Evolutionary conservation across 2,113 vertebrate species (phyloP), one percentile per base, ranked within the genome.

Genomic region (Protobothrops mucrosquamatus): DNA sequence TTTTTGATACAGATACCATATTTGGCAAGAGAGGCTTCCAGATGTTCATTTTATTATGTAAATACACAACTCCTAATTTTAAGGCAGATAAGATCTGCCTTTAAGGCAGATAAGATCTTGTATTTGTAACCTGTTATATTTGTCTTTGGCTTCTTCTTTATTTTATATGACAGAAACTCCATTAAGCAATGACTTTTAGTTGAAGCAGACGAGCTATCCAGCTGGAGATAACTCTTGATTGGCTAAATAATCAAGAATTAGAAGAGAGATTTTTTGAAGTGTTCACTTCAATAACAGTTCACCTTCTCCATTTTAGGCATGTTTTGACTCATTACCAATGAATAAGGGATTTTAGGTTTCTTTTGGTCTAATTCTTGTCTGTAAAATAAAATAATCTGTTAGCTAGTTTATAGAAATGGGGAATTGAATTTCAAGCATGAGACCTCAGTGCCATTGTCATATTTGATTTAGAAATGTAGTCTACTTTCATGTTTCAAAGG

Each of bases 401-500:
- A 34, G 56, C 24, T 55, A 46, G 88, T 57, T 90, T 10, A 87
- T 6, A 34, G 12, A 34, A 64, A 12, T 85, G 91, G 92, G 91
- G 43, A 94, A 86, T 55, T 0, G 26, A 56, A 87, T 95, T 97
- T 94, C 89, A 95, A 94, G 11, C 0, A 59, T 24, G 14, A 93
- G 92, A 0, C 0, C 88, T 95, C 92, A 26, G 85, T 94, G 96
- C 96, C 96, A 95, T 93, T 96, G 94, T 91, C 64, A 61, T 91
- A 93, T 7, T 87, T 29, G 93, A 94, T 94, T 95, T 56, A 92
- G 89, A 48, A 52, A 86, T 74, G 93, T 92, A 91, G 95, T 7
- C 22, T 81, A 96, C 92, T 92, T 91, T 91, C 20, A 2, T 93
- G 14, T 96, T 96, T 94, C 95, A 94, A 95, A 97, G 95, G 95